phyloP scores from a whole-genome alignment of 2,797 vertebrate species.

The Macrochelys suwanniensis region DNA sequence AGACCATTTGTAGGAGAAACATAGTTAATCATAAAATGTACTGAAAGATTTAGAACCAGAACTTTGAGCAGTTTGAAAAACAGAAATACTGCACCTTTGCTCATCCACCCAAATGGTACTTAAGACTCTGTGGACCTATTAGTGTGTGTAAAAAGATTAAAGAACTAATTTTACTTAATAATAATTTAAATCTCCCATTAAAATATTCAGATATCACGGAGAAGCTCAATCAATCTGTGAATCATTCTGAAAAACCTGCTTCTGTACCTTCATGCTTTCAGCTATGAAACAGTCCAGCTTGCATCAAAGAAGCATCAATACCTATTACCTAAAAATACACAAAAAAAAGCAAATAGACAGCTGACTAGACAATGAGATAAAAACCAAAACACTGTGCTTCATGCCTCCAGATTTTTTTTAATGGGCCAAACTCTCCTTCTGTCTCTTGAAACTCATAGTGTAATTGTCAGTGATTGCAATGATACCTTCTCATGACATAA shows the following conservation, averaged over 20 bases:
- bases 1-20: neutral
- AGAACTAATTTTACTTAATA: neutral
- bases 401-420: neutral
- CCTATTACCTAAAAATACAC: conserved; percentile 15
- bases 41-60: neutral
- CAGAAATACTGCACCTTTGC: neutral
- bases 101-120: neutral
- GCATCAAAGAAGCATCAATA: neutral
- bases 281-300: neutral
- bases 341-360: conserved; percentile 10
- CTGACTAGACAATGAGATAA: neutral
- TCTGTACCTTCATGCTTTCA: neutral
- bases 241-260: neutral
- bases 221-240: neutral
- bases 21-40: neutral
- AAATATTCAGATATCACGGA: neutral
- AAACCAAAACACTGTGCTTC: neutral
- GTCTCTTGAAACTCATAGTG: neutral
- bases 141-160: neutral
- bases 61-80: neutral
- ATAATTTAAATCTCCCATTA: neutral
- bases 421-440: neutral
- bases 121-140: neutral
- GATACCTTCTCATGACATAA: neutral
- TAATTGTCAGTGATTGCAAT: neutral